Evolutionary conservation across 1,140 invertebrate genomes (phyloP), one percentile per base, ranked within the genome.

Genomic region (Drosophila truncata): DNA sequence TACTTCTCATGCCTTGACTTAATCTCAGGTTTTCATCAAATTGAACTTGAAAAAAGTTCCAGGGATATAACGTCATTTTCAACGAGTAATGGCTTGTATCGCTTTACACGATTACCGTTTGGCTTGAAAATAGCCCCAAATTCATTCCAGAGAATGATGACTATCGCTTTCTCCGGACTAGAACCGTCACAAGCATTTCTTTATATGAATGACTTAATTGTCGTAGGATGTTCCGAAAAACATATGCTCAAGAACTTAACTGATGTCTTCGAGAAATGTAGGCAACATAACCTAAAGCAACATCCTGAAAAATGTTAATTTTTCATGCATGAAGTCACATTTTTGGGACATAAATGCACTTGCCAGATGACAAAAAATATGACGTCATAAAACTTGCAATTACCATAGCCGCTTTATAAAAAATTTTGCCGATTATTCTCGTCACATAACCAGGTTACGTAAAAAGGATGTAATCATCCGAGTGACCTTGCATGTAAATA

Each of bases 151-250:
- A 54, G 29, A 23, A 54, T 20, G 50, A 54, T 54, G 50, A 54
- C 13, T 54, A 35, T 54, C 3, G 31, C 31, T 2, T 54, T 54
- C 31, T 35, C 31, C 3, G 31, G n/a, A 20, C 2, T 54, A 7
- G 18, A 35, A 14, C 31, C 31, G 2, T 54, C 16, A 0, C 50
- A 54, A 23, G 50, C 52, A 37, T 55, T 55, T 5, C 52, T 33
- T 16, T 55, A 55, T 16, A 55, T 55, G 31, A 18, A 55, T 35
- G 31, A 55, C 13, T 23, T 37, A 55, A 55, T 55, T 37, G 31
- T 55, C 4, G 37, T 37, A 2, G 20, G 13, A 14, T 55, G 31
- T 33, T 37, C 13, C 31, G 52, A 55, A 55, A 55, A 35, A 18
- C 18, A 54, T 18, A 54, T 54, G 31, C 27, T 55, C 2, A 55